These are phyloP conservation scores for Catharus minimus DNA, from an alignment of 2,113 vertebrate species.

Conservation along the genomic window DNA sequence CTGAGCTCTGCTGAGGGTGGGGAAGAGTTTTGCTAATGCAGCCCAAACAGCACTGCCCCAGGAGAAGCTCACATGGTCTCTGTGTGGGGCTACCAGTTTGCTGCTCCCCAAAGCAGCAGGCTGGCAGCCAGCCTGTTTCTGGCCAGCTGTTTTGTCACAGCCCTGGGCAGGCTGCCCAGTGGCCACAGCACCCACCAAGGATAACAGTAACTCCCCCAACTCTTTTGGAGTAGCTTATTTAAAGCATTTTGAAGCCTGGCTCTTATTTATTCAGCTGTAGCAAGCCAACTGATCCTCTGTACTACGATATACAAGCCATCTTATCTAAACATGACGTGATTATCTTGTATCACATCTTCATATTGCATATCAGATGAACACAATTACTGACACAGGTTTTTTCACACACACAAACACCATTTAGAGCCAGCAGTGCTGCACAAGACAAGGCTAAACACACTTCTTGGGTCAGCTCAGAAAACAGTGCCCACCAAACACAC, in stretches of 20 bases:
- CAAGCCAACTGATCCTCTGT: background rate
- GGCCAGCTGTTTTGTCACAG: background rate
- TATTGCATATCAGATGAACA: background rate
- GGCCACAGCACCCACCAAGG: background rate
- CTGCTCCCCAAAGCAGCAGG: background rate
- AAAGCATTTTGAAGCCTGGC: background rate
- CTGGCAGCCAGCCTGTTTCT: background rate
- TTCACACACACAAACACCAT: background rate
- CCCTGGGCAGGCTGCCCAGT: background rate
- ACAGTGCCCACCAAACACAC: background rate
- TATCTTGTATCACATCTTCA: background rate
- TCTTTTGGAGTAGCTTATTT: background rate
- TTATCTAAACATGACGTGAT: background rate
- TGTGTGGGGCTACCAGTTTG: background rate
- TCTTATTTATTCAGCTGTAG: background rate
- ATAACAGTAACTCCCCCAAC: background rate
- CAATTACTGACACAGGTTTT: background rate
- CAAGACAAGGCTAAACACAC: background rate
- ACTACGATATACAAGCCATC: background rate
- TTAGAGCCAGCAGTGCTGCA: background rate
- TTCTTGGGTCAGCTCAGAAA: background rate
- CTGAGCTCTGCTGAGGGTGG: background rate
- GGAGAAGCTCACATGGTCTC: fast-evolving
- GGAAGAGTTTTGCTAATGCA: background rate
- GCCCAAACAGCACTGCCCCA: background rate